A percentile compares a stretch with the other conserved stretches of the same genome.
These are phyloP conservation scores for Podocnemis expansa DNA, from an alignment of 2,113 vertebrate species.

Conservation along the genomic window DNA sequence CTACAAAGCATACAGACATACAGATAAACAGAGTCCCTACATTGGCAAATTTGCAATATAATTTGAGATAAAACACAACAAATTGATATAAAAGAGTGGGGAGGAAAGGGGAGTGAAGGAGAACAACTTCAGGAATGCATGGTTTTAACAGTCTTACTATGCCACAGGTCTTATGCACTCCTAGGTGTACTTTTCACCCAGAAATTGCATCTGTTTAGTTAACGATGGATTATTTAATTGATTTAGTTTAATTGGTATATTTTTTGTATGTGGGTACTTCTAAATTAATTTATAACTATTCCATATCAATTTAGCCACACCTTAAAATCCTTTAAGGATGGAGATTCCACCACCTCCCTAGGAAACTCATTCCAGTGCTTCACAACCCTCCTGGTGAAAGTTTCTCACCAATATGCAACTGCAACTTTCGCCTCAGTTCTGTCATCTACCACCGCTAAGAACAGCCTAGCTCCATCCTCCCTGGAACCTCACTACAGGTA, in stretches of 20 bases:
- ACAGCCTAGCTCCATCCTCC: no score
- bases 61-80: not conserved
- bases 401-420: no score
- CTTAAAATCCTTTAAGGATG: no score
- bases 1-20: not conserved
- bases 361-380: no score
- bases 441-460: no score
- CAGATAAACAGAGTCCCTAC: not conserved
- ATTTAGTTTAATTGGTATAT: not conserved
- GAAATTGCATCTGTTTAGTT: not conserved
- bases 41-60: accelerated
- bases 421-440: no score
- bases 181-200: not conserved
- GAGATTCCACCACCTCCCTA: no score
- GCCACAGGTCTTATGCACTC: not conserved
- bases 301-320: not conserved
- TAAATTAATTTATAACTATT: not conserved
- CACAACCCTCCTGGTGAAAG: no score
- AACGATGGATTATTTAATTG: not conserved
- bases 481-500: no score
- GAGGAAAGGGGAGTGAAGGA: not conserved
- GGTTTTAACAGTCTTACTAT: not conserved
- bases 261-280: not conserved
- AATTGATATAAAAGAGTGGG: not conserved
- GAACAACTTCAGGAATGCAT: accelerated